phyloP scores from a whole-genome alignment of 1,140 invertebrate species.

The Eurosta solidaginis region DNA sequence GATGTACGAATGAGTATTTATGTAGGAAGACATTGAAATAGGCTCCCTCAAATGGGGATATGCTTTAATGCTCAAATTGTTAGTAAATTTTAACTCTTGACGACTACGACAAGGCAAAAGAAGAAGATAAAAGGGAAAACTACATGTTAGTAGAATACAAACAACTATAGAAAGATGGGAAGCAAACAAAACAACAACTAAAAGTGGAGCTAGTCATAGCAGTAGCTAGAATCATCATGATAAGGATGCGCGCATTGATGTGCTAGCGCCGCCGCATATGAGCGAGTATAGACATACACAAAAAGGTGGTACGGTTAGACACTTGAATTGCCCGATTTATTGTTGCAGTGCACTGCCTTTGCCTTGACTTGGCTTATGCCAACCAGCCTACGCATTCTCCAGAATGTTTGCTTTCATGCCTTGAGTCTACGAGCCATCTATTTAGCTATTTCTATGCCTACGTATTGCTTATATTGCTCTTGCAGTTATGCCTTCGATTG shows the following conservation, averaged over 20 bases:
- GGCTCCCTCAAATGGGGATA: too few species aligned
- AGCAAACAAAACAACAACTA: too few species aligned
- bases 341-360: too few species aligned
- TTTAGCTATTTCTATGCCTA: neutral
- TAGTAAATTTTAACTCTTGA: too few species aligned
- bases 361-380: neutral
- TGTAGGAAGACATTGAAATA: too few species aligned
- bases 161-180: too few species aligned
- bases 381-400: neutral
- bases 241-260: slow-evolving; percentile 16
- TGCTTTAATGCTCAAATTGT: too few species aligned
- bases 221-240: slow-evolving; percentile 19
- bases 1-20: too few species aligned
- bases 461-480: neutral
- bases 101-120: too few species aligned
- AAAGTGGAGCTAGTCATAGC: neutral
- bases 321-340: neutral
- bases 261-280: too few species aligned
- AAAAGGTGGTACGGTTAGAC: neutral
- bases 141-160: too few species aligned
- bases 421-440: slow-evolving; percentile 9
- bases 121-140: too few species aligned
- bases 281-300: neutral
- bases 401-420: neutral
- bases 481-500: neutral